phyloP scores from a whole-genome alignment of 2,113 vertebrate species.

The Oreochromis aureus region DNA sequence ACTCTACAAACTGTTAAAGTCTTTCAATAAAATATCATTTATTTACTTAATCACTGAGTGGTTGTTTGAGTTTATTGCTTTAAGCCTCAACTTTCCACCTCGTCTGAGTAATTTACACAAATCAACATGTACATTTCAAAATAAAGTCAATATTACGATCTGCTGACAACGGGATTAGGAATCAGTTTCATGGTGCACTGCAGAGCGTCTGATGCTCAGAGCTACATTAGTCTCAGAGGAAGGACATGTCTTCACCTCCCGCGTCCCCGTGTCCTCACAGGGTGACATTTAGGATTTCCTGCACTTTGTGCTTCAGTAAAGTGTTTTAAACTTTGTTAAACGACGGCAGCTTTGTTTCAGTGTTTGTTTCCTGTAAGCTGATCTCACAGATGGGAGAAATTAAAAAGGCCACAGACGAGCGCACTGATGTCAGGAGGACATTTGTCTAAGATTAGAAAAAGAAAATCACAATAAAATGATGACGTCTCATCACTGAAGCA shows the following conservation, averaged over 20 bases:
- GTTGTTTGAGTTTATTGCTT: accelerated
- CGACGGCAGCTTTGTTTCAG: accelerated
- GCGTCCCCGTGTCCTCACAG: accelerated
- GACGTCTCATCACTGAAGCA: neutral
- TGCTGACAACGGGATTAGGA: accelerated
- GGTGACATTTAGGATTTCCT: neutral
- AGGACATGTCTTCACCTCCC: neutral
- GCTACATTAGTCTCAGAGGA: accelerated
- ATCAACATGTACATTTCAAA: accelerated
- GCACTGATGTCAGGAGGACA: accelerated
- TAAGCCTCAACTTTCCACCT: neutral
- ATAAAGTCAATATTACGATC: accelerated
- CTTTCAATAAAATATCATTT: neutral
- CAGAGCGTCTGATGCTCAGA: accelerated
- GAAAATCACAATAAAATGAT: accelerated
- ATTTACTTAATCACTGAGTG: neutral
- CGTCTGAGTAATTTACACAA: neutral
- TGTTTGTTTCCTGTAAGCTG: neutral
- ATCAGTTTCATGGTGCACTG: accelerated
- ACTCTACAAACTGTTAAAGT: neutral
- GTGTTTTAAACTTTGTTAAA: neutral
- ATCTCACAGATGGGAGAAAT: accelerated
- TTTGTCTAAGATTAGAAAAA: neutral
- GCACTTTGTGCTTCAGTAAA: neutral
- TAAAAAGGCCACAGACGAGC: neutral